Conservation (phyloP, 2,797 vertebrate genomes). For the Liasis olivaceus region DNA sequence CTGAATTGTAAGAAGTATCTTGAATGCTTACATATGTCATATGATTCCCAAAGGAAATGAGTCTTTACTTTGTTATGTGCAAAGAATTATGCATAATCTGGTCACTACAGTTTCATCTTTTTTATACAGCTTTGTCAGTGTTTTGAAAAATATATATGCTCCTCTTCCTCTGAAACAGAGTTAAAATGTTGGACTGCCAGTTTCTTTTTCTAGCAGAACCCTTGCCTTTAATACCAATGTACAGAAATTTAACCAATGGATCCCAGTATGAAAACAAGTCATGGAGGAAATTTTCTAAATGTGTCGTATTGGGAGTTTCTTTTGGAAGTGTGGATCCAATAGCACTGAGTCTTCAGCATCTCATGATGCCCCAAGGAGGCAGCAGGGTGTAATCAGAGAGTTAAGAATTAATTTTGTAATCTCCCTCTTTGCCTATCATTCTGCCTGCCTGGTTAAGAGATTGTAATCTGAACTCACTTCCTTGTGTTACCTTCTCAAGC, state of each 20-base stretch:
- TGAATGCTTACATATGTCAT: not conserved
- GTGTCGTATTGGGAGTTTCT: not conserved
- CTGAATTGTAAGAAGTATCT: not conserved
- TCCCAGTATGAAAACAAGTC: not conserved
- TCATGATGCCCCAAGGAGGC: not conserved
- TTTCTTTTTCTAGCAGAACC: not conserved
- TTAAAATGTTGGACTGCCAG: not conserved
- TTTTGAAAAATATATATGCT: not conserved
- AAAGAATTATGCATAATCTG: not conserved
- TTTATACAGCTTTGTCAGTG: not conserved
- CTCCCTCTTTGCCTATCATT: not conserved
- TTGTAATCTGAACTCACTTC: not conserved
- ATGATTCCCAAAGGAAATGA: not conserved
- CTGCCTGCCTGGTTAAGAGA: not conserved
- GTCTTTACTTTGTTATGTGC: not conserved
- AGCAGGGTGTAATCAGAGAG: not conserved
- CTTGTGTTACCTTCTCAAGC: not conserved
- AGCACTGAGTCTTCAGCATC: not conserved
- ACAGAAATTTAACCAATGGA: not conserved
- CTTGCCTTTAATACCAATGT: not conserved
- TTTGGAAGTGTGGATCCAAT: not conserved
- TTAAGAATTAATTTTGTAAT: not conserved
- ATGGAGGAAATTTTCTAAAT: not conserved
- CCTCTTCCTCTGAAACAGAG: not conserved
- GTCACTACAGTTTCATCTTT: not conserved